Base-by-base conservation (phyloP, 2,797 vertebrate species). In the Chiroxiphia lanceolata region DNA sequence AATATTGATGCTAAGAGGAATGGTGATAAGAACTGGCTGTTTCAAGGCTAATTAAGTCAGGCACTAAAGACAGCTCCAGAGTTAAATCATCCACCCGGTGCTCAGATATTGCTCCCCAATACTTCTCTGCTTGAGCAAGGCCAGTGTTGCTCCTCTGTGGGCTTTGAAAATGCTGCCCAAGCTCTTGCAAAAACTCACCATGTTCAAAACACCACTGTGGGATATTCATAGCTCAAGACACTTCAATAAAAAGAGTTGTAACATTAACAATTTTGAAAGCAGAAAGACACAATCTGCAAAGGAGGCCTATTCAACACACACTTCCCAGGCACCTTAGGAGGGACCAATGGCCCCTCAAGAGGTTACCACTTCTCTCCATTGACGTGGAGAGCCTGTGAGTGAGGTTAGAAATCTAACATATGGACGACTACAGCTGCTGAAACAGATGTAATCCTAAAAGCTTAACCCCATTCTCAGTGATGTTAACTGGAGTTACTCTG, bases 361-460 rank as follows among this genome's bases (percentile, higher is more conserved):
- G 11, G 11, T 50, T 77, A 45, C 7, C 8, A 11, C 20, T 85
- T 80, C 79, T 77, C 60, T 48, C 45, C 36, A 19, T 13, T 53
- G 31, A 60, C 0, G 0, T 36, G 67, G 19, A 75, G 15, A 83
- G 57, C 45, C 47, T 56, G 29, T 56, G 47, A 17, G 4, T 82
- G 44, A 87, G 18, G 56, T 48, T 87, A 63, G 67, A 95, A 93
- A 82, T 74, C 67, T 59, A 56, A 78, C 60, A 77, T 56, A 76
- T 9, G 64, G 64, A 50, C 67, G 75, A 74, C 70, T 87, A 90
- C 81, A 85, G 68, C 68, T 92, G 81, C 56, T 67, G 70, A 89
- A 95, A 90, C 51, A 95, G 86, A 92, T 74, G 74, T 89, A 92
- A 90, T 89, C 68, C 86, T 87, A 65, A 93, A 61, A 92, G 56